These are phyloP conservation scores for Trachythela sp. DNA, from an alignment of 64 coral and sea anemone species.

Conservation along the genomic window DNA sequence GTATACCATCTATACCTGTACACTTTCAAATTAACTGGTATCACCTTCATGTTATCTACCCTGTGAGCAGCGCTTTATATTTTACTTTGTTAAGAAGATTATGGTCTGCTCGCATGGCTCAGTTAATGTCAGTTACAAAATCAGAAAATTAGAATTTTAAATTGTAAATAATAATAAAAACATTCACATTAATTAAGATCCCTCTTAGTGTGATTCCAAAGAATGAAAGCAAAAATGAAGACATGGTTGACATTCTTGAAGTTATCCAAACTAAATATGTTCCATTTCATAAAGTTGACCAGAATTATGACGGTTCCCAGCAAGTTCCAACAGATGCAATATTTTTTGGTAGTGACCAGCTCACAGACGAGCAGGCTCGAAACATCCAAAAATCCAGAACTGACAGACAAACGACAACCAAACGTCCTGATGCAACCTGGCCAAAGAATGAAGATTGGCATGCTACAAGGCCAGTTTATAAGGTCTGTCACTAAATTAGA, in stretches of 20 bases:
- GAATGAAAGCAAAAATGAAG: conserved; percentile 63
- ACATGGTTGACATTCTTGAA: conserved; percentile 68
- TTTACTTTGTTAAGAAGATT: no score
- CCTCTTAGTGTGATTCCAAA: conserved; percentile 57
- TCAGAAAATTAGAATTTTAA: no score
- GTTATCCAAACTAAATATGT: conserved; percentile 52
- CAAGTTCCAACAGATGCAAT: conserved; percentile 29
- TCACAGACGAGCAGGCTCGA: conserved; percentile 40
- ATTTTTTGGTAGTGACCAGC: conserved; percentile 59
- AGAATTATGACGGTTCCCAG: neutral
- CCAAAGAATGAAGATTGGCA: conserved; percentile 70
- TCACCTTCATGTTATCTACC: no score
- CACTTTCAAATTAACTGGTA: no score
- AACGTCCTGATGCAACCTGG: conserved; percentile 38
- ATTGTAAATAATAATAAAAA: no score
- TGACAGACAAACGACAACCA: conserved; percentile 35
- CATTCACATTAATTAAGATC: conserved; percentile 32
- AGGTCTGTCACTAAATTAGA: conserved; percentile 28
- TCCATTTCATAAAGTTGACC: conserved; percentile 11
- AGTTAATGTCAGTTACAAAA: no score
- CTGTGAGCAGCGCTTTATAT: no score
- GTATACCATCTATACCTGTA: no score
- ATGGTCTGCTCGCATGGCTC: no score
- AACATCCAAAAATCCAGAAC: conserved; percentile 58
- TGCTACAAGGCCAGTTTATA: conserved; percentile 51